These are phyloP conservation scores for Patiria miniata DNA, from an alignment of 35 echinoderm and acorn worm genomes.

Conservation along the genomic window DNA sequence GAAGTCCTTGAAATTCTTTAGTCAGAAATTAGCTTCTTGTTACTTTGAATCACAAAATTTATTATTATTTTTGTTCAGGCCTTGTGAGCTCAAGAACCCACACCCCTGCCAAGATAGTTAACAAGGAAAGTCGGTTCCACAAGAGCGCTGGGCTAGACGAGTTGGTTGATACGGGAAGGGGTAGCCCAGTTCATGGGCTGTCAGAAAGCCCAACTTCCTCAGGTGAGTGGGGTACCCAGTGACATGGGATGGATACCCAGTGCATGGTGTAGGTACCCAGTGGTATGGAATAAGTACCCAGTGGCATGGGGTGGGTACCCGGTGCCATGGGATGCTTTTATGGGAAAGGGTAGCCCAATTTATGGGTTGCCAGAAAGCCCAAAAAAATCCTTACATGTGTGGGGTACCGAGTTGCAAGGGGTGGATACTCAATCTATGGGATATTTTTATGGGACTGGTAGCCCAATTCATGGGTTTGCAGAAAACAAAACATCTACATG, in stretches of 20 bases:
- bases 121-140: slow-evolving; percentile 88
- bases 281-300: neutral
- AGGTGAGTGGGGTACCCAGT: slow-evolving; percentile 3
- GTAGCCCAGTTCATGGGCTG: slow-evolving; percentile 73
- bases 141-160: slow-evolving; percentile 96
- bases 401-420: slow-evolving; percentile 63
- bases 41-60: neutral
- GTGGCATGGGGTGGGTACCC: neutral
- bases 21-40: too few relatives aligned
- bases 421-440: too few relatives aligned
- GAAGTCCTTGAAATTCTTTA: too few relatives aligned
- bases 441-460: too few relatives aligned
- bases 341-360: slow-evolving; percentile 69
- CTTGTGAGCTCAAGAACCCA: slow-evolving; percentile 88
- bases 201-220: slow-evolving; percentile 92
- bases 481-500: slow-evolving; percentile 83
- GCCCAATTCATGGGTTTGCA: slow-evolving; percentile 73
- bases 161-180: slow-evolving; percentile 62
- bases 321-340: neutral
- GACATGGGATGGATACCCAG: neutral
- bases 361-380: slow-evolving; percentile 85
- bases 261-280: neutral
- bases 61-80: slow-evolving; percentile 25
- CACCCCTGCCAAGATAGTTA: slow-evolving; percentile 88
- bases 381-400: slow-evolving; percentile 62